phyloP scores from a whole-genome alignment of 2,113 vertebrate genomes.

The Odocoileus virginianus region DNA sequence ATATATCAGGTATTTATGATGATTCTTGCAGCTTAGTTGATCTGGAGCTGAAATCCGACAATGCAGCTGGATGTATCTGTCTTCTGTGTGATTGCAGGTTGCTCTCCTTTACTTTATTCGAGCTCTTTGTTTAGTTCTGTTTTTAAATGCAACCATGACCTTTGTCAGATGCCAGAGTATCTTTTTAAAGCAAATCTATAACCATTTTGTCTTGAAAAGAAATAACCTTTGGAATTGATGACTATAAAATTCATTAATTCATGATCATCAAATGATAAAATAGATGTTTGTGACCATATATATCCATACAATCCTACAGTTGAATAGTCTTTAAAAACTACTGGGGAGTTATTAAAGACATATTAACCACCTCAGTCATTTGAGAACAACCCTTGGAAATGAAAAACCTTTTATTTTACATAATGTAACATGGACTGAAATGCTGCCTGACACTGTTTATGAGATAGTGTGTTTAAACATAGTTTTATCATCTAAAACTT shows the following conservation, averaged over 20 bases:
- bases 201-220: slow-evolving; percentile 26
- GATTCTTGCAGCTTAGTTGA: slow-evolving; percentile 66
- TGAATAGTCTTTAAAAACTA: background rate
- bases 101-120: slow-evolving; percentile 53
- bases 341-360: background rate
- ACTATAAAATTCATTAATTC: slow-evolving; percentile 51
- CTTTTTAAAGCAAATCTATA: slow-evolving; percentile 53
- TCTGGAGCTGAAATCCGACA: slow-evolving; percentile 69
- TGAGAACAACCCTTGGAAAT: background rate
- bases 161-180: slow-evolving; percentile 13
- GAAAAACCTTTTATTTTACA: background rate
- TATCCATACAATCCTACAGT: background rate
- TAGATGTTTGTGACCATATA: background rate
- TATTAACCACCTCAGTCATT: background rate
- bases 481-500: background rate
- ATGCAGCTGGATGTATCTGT: slow-evolving; percentile 54
- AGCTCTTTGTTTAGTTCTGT: slow-evolving; percentile 53
- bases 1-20: slow-evolving; percentile 63
- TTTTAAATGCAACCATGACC: slow-evolving; percentile 54
- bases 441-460: background rate
- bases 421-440: background rate
- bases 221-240: slow-evolving; percentile 31
- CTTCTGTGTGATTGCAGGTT: slow-evolving; percentile 54
- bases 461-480: background rate
- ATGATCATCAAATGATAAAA: slow-evolving; percentile 28